Base-by-base conservation (phyloP, 1,140 invertebrate genomes). In the Tetranychus cinnabarinus region DNA sequence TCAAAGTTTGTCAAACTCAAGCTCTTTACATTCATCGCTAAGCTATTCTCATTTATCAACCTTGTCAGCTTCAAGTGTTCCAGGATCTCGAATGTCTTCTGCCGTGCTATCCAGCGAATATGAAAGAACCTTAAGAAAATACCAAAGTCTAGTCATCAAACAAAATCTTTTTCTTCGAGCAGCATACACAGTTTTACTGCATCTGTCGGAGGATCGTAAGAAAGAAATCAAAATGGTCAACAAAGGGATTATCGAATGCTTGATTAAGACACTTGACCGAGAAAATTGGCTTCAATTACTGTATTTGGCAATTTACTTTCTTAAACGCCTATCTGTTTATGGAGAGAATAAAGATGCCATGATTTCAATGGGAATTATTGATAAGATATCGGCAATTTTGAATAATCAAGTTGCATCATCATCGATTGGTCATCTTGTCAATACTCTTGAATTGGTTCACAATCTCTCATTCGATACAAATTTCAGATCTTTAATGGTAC, bases 161-260 rank as follows among this genome's bases (percentile, higher is more conserved):
- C 90, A 97, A 69, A 90, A 97, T 72, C 86, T 58, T 50, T 60
- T 61, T 60, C 60, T 73, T 62, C 65, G 67, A 75, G 78, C 78
- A 47, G 75, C 77, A 13, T 91, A 90, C 73, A 91, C 95, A 73
- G 76, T 98, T 64, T 74, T 98, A 54, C 73, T 96, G 33, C 96
- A 97, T 72, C 83, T 98, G 69, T 85, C 92, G 6, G 91, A 97
- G 73, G 92, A 97, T 75, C 78, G 85, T 15, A 86, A 75, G 58
- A 74, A 96, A 8, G 92, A 97, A 74, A 83, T 90, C 72, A 98
- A 98, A 78, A 97, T 99, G 87, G 80, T 86, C 6, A 88, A 89
- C 64, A 87, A 91, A 71, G 88, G 89, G 66, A 82, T 97, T 64
- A 83, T 96, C 2, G 80, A 80, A 36, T 80, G 95, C 71, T 76